Percentiles rank a stretch among this genome's conserved stretches.
phyloP scores from a whole-genome alignment of 1,140 invertebrate species.

The Euura saliciscinereae region DNA sequence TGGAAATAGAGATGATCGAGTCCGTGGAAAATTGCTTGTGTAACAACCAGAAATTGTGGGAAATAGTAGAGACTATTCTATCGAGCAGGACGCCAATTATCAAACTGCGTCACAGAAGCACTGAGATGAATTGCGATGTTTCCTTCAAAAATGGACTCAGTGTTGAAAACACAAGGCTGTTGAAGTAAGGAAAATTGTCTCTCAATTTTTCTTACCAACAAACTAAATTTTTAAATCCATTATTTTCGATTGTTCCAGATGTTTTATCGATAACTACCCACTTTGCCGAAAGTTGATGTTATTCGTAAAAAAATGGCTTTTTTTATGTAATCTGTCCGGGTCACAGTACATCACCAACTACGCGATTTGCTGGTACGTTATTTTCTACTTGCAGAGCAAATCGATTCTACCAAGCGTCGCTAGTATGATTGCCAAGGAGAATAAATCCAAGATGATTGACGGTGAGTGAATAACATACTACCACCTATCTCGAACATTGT shows the following conservation, averaged over 20 bases:
- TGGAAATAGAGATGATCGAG: not conserved
- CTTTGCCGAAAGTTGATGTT: conserved; percentile 46
- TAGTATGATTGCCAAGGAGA: conserved; percentile 29
- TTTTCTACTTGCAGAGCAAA: conserved; percentile 44
- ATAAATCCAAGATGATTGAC: conserved; percentile 22
- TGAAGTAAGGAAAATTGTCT: conserved; percentile 44
- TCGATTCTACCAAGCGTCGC: conserved; percentile 35
- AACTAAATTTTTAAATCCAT: conserved; percentile 12
- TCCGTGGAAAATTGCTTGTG: not conserved
- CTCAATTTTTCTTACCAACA: not conserved
- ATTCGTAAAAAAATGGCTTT: conserved; percentile 62
- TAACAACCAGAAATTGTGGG: conserved; percentile 19
- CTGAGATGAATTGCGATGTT: conserved; percentile 61
- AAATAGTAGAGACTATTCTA: conserved; percentile 30
- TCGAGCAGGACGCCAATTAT: conserved; percentile 61
- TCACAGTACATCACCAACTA: conserved; percentile 25
- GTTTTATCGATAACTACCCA: conserved; percentile 47
- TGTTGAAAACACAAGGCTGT: conserved; percentile 61
- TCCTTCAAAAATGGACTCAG: conserved; percentile 63
- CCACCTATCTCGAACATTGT: no score
- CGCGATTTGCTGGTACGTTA: conserved; percentile 40
- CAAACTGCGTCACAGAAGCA: conserved; percentile 56
- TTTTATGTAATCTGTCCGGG: conserved; percentile 28
- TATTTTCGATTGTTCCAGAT: conserved; percentile 42
- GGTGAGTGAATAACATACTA: conserved; percentile 20